phyloP scores from a whole-genome alignment of 2,888 invertebrate species.

The Scaeva pyrastri region DNA sequence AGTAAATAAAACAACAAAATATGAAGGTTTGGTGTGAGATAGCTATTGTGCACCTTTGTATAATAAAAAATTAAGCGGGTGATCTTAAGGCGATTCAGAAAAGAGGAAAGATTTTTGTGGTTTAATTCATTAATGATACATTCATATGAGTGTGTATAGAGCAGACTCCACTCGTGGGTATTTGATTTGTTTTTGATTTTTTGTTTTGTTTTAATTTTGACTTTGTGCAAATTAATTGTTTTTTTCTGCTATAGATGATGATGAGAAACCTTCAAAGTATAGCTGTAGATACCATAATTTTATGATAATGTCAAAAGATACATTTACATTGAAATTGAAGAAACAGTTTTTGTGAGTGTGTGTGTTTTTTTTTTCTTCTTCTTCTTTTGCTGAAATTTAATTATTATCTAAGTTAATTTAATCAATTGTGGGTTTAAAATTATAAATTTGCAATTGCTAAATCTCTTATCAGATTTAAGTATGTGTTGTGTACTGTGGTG shows the following conservation, averaged over 20 bases:
- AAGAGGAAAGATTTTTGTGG: conserved; percentile 10
- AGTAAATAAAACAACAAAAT: background rate
- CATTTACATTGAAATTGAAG: background rate
- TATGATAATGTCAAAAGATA: conserved; percentile 30
- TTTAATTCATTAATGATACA: conserved; percentile 14
- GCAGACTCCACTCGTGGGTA: background rate
- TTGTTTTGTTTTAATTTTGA: background rate
- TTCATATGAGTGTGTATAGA: background rate
- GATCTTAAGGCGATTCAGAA: conserved; percentile 4
- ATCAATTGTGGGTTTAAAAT: background rate
- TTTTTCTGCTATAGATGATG: conserved; percentile 8
- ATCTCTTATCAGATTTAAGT: conserved; percentile 4
- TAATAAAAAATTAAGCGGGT: background rate
- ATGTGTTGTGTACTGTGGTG: background rate
- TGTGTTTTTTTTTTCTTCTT: no score
- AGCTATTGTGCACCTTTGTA: background rate
- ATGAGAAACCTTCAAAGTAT: conserved; percentile 8
- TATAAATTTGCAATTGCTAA: conserved; percentile 16
- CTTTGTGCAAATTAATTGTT: conserved; percentile 27
- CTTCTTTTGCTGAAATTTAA: conserved; percentile 18
- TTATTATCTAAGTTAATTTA: background rate
- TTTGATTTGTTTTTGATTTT: background rate
- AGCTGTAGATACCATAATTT: background rate
- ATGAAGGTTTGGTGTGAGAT: conserved; percentile 25
- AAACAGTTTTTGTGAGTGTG: background rate